Evolutionary conservation across 2,113 vertebrate species (phyloP).

Genomic region (Laterallus jamaicensis): DNA sequence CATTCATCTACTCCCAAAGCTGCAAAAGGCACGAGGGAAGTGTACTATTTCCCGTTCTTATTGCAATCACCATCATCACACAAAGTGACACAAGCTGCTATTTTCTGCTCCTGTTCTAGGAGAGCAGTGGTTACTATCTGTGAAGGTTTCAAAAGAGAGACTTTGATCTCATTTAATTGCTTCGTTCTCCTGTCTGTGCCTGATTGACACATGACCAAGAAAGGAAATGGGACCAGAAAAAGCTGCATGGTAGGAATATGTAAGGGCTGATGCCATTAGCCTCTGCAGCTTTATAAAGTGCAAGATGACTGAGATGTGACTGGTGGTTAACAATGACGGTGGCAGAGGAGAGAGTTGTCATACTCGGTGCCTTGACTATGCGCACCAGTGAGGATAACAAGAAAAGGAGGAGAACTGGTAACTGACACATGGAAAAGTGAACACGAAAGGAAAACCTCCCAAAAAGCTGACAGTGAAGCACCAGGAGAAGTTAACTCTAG

Average conservation of each 20-base stretch:
- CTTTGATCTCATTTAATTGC: neutral
- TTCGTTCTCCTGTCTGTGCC: neutral
- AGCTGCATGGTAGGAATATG: neutral
- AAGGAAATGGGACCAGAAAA: neutral
- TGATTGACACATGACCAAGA: neutral
- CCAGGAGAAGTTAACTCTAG: neutral
- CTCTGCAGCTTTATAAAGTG: neutral
- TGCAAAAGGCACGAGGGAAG: conserved; percentile 18
- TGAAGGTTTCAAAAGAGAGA: neutral
- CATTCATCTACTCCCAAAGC: conserved; percentile 19
- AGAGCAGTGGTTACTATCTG: neutral
- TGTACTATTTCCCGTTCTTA: conserved; percentile 28
- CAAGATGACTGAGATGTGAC: neutral
- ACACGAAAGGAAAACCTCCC: neutral
- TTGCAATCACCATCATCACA: neutral
- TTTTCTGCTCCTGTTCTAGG: conserved; percentile 5
- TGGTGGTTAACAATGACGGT: neutral
- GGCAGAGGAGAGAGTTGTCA: neutral
- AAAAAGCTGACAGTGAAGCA: neutral
- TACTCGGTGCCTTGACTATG: neutral
- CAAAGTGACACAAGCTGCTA: conserved; percentile 6
- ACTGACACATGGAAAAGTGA: neutral
- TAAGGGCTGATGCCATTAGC: neutral
- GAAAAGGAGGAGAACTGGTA: neutral
- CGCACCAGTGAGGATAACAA: neutral